Evolutionary conservation across 2,113 vertebrate genomes (phyloP), one percentile per base, ranked within the genome.

Genomic region (Nannobrachium achirus): DNA sequence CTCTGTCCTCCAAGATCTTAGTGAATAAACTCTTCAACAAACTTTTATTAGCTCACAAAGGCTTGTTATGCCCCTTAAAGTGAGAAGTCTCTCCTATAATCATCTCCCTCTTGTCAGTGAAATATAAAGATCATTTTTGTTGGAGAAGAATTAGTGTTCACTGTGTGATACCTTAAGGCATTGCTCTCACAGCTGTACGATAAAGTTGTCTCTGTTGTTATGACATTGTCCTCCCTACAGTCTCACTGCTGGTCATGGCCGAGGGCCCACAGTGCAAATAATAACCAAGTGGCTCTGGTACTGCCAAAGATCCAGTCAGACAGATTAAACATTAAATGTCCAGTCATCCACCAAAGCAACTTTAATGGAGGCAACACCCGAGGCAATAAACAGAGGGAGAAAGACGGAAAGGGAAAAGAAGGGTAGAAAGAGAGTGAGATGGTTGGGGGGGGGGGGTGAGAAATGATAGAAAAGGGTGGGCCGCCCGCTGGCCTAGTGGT

Each of bases 281-380:
- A 9, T 51, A 10, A 63, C 57, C n/a, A n/a, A 18, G 56, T 51
- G 42, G 49, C 0, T 14, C 19, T 16, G 5, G 14, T 58, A 10
- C 58, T 53, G 68, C 68, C 78, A 70, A 55, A 65, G 6, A 55
- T 56, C 41, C 18, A 80, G 60, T 69, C 65, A 42, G 44, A 64
- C 56, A 51, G 69, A 76, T 73, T 69, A 69, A 69, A 76, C 62
- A 66, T 66, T 66, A 61, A 69, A 80, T 15, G 51, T 40, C 56
- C 69, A 66, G 69, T 76, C 66, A 73, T 66, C 25, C 56, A 14
- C 56, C 0, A n/a, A 65, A 65, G 40, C 0, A 63, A 40, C 63
- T 68, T n/a, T 4, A 6, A 44, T 25, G 65, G 60, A 65, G 20
- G 55, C 15, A 14, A 55, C 41, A 25, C 10, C 56, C 7, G 33